Base-by-base conservation (phyloP, 2,797 vertebrate species). In the Champsocephalus gunnari region DNA sequence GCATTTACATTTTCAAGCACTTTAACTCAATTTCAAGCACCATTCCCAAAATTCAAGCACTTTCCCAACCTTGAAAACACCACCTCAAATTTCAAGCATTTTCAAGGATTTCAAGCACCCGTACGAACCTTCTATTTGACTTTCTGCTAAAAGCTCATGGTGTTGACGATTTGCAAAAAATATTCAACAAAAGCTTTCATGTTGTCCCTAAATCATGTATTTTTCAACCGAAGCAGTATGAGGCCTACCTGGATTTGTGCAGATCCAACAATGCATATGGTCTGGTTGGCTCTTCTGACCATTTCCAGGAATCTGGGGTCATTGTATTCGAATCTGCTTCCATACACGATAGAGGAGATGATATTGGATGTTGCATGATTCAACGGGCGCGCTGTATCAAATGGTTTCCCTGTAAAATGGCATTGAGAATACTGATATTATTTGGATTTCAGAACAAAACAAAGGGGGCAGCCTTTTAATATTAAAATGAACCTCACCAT, bases 251-350 rank as follows among this genome's bases (percentile, higher is more conserved):
- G 80, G 9, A 93, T 47, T n/a, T 77, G 13, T 28, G 72, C 13
- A 7, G 90, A 86, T 17, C 92, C 92, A 1, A 0, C 0, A 1
- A 91, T 0, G 0, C 50, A 68, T 19, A 92, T 57, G 32, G 0
- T 81, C 11, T 90, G 83, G 0, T 82, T 89, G 58, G 55, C 49
- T 63, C 82, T 77, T n/a, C 24, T 16, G 12, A 94, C 89, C 81
- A 94, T 19, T 17, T 17, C 28, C 32, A 34, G 68, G 53, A 94
- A 95, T 7, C 2, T 9, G 2, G 80, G 82, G 65, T 94, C 90
- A 44, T 14, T 56, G 45, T 94, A 94, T 41, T 95, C 92, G 86
- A 95, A 95, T 75, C 94, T 89, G 76, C 67, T 91, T 48, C 94
- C 94, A 3, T 88, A 94, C 43, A 95, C 89, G 3, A 94, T 91